These are phyloP conservation scores for Orchesellides sinensis DNA, from an alignment of 2,888 invertebrate species.

Conservation along the genomic window DNA sequence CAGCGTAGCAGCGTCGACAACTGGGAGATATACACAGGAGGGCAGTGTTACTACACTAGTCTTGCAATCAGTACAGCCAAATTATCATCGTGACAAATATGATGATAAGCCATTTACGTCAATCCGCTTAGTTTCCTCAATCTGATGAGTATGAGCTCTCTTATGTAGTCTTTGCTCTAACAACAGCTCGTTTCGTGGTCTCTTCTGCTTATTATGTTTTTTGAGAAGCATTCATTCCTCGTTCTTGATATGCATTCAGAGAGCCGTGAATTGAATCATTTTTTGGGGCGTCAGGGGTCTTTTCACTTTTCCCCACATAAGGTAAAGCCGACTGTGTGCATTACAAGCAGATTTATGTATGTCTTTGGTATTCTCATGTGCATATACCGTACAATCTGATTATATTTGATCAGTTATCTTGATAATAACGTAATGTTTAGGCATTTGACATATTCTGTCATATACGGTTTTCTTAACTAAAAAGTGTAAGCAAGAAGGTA, in stretches of 20 bases:
- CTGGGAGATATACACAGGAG: neutral
- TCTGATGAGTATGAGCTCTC: conserved; percentile 42
- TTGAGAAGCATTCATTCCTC: neutral
- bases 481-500: too few relatives aligned
- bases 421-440: too few relatives aligned
- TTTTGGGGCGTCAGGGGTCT: conserved; percentile 55
- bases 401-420: too few relatives aligned
- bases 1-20: too few relatives aligned
- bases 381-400: neutral
- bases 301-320: conserved; percentile 56
- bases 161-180: too few relatives aligned
- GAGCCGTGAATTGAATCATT: conserved; percentile 47
- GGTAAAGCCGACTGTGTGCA: conserved; percentile 2
- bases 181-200: neutral
- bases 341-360: too few relatives aligned
- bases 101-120: conserved; percentile 67
- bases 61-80: conserved; percentile 52
- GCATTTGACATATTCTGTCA: too few relatives aligned
- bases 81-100: conserved; percentile 66
- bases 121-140: conserved; percentile 65
- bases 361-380: neutral
- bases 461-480: too few relatives aligned
- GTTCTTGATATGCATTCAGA: conserved; percentile 25
- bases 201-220: neutral
- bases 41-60: neutral